phyloP scores from a whole-genome alignment of 2,888 invertebrate genomes.

The Pollenia angustigena region DNA sequence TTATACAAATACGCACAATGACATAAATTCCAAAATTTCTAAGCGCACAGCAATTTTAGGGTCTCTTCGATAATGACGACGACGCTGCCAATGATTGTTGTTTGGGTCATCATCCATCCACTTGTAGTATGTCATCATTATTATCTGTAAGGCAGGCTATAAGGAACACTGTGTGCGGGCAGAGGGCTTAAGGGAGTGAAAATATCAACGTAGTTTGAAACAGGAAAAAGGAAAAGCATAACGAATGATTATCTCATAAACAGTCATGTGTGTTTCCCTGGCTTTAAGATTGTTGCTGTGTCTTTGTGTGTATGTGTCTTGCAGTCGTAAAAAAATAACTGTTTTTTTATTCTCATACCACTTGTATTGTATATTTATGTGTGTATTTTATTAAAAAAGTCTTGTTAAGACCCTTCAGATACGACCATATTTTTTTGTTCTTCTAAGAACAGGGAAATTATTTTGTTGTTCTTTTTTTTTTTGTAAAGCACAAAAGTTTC shows the following conservation, averaged over 20 bases:
- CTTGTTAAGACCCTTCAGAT: slow-evolving; percentile 63
- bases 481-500: slow-evolving; percentile 34
- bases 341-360: slow-evolving; percentile 6
- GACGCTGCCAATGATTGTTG: slow-evolving; percentile 36
- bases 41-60: slow-evolving; percentile 48
- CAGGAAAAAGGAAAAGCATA: slow-evolving; percentile 59
- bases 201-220: slow-evolving; percentile 12
- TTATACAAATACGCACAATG: slow-evolving; percentile 37
- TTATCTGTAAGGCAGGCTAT: slow-evolving; percentile 34
- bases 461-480: slow-evolving; percentile 35
- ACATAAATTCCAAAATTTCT: slow-evolving; percentile 30
- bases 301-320: not conserved
- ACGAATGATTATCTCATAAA: slow-evolving; percentile 69
- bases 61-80: slow-evolving; percentile 38
- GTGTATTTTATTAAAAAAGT: slow-evolving; percentile 8
- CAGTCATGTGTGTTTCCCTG: slow-evolving; percentile 9
- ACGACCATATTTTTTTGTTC: slow-evolving; percentile 47
- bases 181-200: not conserved
- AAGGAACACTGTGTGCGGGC: not conserved
- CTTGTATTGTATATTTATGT: not conserved
- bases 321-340: slow-evolving; percentile 32
- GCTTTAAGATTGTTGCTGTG: not conserved
- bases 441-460: slow-evolving; percentile 10
- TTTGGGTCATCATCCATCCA: slow-evolving; percentile 68
- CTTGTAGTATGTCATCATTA: slow-evolving; percentile 67